These are phyloP conservation scores for Lypha dubia DNA, from an alignment of 2,888 invertebrate genomes.

Conservation along the genomic window DNA sequence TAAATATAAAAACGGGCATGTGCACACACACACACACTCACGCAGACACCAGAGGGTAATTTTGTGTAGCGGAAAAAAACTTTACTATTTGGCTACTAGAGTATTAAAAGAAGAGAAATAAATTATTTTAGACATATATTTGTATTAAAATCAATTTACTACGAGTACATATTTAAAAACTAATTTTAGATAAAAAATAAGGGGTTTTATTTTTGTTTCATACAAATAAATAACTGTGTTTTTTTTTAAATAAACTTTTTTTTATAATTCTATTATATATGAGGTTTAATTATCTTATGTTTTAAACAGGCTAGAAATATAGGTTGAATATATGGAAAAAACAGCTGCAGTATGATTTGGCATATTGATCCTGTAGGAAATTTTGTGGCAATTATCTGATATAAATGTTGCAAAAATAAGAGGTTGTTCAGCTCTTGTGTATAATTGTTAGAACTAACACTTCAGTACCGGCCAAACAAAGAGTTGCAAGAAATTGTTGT, in stretches of 20 bases:
- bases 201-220: not conserved
- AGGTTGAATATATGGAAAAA: no score
- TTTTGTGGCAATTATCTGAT: no score
- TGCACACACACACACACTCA: not conserved
- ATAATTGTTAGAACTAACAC: no score
- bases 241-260: slow-evolving; percentile 39
- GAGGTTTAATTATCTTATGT: slow-evolving; percentile 44
- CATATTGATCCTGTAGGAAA: no score
- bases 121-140: no score
- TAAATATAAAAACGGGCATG: slow-evolving; percentile 31
- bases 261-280: slow-evolving; percentile 2
- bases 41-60: slow-evolving; percentile 17
- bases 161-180: no score
- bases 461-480: no score
- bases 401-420: no score
- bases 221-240: slow-evolving; percentile 31
- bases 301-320: not conserved
- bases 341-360: no score
- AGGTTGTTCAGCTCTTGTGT: no score
- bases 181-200: slow-evolving; percentile 47
- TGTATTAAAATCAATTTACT: not conserved
- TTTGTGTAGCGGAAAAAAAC: not conserved
- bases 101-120: not conserved
- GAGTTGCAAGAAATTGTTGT: no score
- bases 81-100: slow-evolving; percentile 32